Evolutionary conservation across 2,113 vertebrate species (phyloP), one percentile per base, ranked within the genome.

Genomic region (Vombatus ursinus): DNA sequence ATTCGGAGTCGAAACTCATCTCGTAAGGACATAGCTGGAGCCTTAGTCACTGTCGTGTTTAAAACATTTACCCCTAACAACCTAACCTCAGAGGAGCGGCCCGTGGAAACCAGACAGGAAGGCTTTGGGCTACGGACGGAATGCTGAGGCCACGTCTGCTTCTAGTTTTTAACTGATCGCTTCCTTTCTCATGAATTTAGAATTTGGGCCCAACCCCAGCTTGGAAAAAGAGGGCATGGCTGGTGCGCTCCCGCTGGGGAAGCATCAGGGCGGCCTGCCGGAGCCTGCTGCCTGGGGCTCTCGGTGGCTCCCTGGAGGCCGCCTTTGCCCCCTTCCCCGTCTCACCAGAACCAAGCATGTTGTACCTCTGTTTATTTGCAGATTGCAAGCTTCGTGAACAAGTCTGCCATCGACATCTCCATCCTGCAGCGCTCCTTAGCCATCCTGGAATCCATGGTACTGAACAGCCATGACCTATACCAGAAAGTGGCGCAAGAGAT

Each of bases 401-500:
- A 99, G 97, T 99, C 99, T 0, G 99, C 99, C 89, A 99, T 99
- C 23, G 99, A 99, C 98, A 98, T 99, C 47, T 99, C 99, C 0
- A 99, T 99, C 95, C 98, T 99, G 96, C 99, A 99, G 98, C 98
- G 99, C 5, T 99, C 99, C 0, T 98, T 99, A 95, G 99, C 99
- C 92, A 99, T 99, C 97, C 98, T 99, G 98, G 99, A 99, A 97
- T 99, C 99, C 0, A 99, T 99, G 99, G 99, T 99, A 97, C 99
- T 99, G 96, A 99, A 99, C 92, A 99, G 99, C 96, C 99, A 99
- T 8, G 99, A 99, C 97, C 99, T 99, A 49, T 99, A 99, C 98
- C 99, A 99, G 98, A 99, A 99, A 97, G 99, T 99, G 98, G 99
- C 99, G 0, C 99, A 99, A 96, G 99, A 99, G 98, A 99, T 99